These are phyloP conservation scores for Scolopax mira DNA, from an alignment of 2,113 vertebrate genomes.

Conservation along the genomic window DNA sequence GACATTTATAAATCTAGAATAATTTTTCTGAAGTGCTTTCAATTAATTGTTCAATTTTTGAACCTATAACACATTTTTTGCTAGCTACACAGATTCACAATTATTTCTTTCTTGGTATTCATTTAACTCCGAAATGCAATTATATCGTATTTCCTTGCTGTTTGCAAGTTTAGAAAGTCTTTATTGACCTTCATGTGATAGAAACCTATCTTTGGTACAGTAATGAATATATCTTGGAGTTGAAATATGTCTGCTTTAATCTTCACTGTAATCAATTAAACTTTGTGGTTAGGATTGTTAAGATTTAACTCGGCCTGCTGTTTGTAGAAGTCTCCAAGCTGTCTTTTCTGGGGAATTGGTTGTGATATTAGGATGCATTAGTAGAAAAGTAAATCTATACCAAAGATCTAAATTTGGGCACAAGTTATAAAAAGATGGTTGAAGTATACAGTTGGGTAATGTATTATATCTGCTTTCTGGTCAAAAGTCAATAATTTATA, in stretches of 20 bases:
- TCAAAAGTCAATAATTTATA: background rate
- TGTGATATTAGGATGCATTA: background rate
- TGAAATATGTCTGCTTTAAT: constrained; percentile 47
- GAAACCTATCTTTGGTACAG: constrained; percentile 19
- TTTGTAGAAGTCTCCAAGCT: background rate
- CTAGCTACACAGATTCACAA: background rate
- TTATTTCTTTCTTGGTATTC: background rate
- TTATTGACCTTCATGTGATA: constrained; percentile 31
- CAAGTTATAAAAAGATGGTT: background rate
- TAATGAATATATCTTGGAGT: constrained; percentile 39
- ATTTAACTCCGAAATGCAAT: constrained; percentile 33
- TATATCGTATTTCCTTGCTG: constrained; percentile 35
- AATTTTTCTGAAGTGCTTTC: background rate
- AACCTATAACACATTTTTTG: background rate
- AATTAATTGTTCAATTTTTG: background rate
- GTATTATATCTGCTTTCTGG: background rate
- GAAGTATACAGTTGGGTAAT: background rate
- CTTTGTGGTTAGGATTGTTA: background rate
- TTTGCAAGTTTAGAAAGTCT: constrained; percentile 38
- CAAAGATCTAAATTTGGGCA: background rate
- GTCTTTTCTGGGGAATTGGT: background rate
- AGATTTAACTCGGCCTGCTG: background rate
- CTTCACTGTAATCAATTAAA: constrained; percentile 57
- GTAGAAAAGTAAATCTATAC: background rate
- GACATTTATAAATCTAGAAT: background rate